phyloP scores from a whole-genome alignment of 2,113 vertebrate genomes.

The Sander lucioperca region DNA sequence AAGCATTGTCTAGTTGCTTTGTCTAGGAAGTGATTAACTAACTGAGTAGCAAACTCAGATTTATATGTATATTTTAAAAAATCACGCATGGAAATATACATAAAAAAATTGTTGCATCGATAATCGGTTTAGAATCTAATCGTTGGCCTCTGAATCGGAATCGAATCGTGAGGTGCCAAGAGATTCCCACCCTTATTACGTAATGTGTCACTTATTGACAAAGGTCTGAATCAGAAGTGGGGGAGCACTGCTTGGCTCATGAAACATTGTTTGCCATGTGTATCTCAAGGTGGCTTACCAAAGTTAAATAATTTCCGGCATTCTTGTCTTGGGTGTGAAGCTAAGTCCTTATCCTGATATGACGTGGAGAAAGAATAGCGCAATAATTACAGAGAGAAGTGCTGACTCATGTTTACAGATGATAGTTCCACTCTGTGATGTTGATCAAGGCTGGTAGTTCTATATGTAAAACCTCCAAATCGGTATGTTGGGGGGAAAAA shows the following conservation, averaged over 20 bases:
- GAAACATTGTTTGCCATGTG: constrained; percentile 1
- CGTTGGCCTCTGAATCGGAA: too few relatives aligned
- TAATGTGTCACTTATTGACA: constrained; percentile 7
- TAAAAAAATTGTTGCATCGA: too few relatives aligned
- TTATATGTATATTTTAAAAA: too few relatives aligned
- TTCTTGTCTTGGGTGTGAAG: constrained; percentile 15
- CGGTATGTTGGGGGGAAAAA: too few relatives aligned
- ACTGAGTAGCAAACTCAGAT: too few relatives aligned
- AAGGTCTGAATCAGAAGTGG: constrained; percentile 4
- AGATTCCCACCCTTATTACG: neutral
- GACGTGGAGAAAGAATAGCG: neutral
- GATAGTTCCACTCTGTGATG: neutral
- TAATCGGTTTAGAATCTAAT: too few relatives aligned
- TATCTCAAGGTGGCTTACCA: neutral
- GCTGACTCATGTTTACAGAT: neutral
- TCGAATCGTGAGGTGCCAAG: too few relatives aligned
- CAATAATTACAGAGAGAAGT: constrained; percentile 19
- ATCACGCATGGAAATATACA: too few relatives aligned
- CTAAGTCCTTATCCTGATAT: neutral
- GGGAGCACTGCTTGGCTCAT: neutral
- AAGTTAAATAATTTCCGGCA: constrained; percentile 27
- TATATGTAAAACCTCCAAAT: neutral
- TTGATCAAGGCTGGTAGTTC: neutral
- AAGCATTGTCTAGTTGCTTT: too few relatives aligned
- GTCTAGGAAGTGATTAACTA: too few relatives aligned